Evolutionary conservation across 2,888 invertebrate species (phyloP).

Genomic region (Ectropis crepuscularia): DNA sequence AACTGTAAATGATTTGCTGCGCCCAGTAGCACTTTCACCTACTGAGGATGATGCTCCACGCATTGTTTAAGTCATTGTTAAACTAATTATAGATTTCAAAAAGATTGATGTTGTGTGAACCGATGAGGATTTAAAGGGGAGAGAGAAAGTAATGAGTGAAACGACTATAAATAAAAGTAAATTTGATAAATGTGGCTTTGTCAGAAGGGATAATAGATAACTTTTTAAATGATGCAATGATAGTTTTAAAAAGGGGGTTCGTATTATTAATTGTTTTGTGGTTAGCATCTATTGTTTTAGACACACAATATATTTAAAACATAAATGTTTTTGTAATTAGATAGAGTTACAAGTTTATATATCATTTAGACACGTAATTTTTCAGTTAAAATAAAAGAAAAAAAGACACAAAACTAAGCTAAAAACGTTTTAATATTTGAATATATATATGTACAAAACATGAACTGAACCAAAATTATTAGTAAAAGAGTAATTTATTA

Average conservation of each 20-base stretch:
- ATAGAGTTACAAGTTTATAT: not conserved
- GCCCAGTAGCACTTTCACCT: slow-evolving; percentile 63
- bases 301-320: not conserved
- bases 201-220: slow-evolving; percentile 45
- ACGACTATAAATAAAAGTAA: slow-evolving; percentile 46
- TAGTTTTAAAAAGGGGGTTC: slow-evolving; percentile 17
- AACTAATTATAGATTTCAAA: slow-evolving; percentile 71
- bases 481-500: too few relatives aligned
- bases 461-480: too few relatives aligned
- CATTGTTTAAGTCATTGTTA: slow-evolving; percentile 60
- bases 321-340: not conserved
- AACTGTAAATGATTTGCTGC: slow-evolving; percentile 74
- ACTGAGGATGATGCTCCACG: slow-evolving; percentile 58
- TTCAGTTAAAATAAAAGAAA: too few relatives aligned
- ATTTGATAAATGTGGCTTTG: slow-evolving; percentile 50
- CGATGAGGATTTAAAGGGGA: slow-evolving; percentile 57
- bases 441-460: too few relatives aligned
- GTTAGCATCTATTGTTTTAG: not conserved
- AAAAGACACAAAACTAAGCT: too few relatives aligned
- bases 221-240: slow-evolving; percentile 39
- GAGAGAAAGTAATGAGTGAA: slow-evolving; percentile 57
- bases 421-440: too few relatives aligned
- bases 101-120: slow-evolving; percentile 68
- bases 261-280: slow-evolving; percentile 12
- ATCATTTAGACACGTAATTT: not conserved